A percentile compares a stretch with the other conserved stretches of the same genome.
Evolutionary conservation across 2,113 vertebrate genomes (phyloP).

Genomic region (Erythrocercus mccallii): DNA sequence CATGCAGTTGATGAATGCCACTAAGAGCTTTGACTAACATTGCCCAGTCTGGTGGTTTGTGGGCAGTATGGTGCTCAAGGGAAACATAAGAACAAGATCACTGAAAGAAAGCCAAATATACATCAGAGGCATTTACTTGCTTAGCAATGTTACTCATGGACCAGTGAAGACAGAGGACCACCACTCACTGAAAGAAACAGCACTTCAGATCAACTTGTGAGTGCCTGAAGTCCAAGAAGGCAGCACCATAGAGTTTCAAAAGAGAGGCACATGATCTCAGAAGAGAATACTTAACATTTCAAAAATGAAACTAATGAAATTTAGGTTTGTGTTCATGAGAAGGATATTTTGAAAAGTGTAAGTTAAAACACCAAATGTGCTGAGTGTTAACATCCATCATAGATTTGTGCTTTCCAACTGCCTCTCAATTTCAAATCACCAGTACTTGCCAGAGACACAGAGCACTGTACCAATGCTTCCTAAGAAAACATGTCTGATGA

Average conservation of each 20-base stretch:
- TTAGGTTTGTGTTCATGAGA: neutral
- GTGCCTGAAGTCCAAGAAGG: neutral
- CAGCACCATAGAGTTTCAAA: neutral
- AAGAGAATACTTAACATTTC: neutral
- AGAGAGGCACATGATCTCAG: neutral
- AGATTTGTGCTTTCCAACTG: neutral
- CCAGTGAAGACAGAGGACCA: neutral
- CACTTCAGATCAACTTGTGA: neutral
- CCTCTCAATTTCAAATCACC: neutral
- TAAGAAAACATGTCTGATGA: neutral
- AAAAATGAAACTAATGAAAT: neutral
- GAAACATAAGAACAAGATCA: neutral
- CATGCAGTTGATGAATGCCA: neutral
- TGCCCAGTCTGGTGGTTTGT: conserved; percentile 21
- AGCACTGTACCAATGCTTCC: neutral
- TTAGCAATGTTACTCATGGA: neutral
- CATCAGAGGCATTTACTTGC: neutral
- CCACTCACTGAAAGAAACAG: neutral
- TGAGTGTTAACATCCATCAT: neutral
- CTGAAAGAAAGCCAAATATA: neutral
- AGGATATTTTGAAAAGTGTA: neutral
- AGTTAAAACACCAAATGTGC: neutral
- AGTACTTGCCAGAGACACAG: neutral
- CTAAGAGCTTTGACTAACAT: neutral
- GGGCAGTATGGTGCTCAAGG: neutral